Evolutionary conservation across 1,140 invertebrate species (phyloP).

Genomic region (Ridgeia piscesae): DNA sequence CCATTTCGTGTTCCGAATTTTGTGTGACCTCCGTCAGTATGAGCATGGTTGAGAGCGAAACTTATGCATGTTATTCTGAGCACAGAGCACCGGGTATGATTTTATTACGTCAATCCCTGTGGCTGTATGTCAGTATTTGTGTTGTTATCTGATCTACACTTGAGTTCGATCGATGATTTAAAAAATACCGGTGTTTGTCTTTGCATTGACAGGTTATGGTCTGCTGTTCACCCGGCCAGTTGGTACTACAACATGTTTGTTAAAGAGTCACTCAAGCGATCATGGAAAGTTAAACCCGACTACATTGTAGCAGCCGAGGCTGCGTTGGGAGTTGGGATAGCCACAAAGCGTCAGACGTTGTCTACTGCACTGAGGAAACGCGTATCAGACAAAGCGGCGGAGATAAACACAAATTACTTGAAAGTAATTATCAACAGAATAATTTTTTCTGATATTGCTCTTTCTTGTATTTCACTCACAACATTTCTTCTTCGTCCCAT

Average conservation of each 20-base stretch:
- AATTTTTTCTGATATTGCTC: too few species aligned
- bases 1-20: too few species aligned
- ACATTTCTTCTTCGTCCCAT: too few species aligned
- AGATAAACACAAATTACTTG: not conserved
- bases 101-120: too few species aligned
- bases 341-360: not conserved
- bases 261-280: not conserved
- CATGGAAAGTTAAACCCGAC: not conserved
- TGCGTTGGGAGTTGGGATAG: not conserved
- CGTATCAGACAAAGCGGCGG: not conserved
- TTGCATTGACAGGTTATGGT: not conserved
- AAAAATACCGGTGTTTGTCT: not conserved
- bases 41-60: too few species aligned
- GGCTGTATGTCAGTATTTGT: not conserved
- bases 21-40: too few species aligned
- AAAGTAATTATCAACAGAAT: not conserved
- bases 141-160: not conserved
- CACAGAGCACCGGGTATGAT: too few species aligned
- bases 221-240: not conserved
- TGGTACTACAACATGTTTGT: not conserved
- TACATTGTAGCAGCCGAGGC: not conserved
- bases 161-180: not conserved
- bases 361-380: not conserved
- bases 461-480: too few species aligned
- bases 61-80: too few species aligned